Base-by-base conservation (phyloP, 2,797 vertebrate species). In the Molothrus ater region DNA sequence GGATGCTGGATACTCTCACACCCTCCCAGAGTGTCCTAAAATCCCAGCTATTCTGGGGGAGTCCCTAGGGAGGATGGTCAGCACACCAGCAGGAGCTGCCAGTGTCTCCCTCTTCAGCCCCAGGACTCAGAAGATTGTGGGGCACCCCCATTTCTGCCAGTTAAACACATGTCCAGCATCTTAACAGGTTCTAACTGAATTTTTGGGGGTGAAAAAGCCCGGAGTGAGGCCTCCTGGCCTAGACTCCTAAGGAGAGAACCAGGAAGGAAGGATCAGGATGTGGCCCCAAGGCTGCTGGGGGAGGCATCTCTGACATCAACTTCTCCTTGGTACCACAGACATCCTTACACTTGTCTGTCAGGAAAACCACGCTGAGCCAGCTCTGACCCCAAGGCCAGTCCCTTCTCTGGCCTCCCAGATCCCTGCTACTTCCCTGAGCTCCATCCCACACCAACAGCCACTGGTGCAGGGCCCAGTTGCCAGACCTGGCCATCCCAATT, bases 141-240 rank as follows among this genome's bases (percentile, higher is more conserved):
- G 25, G 16, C 34, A 24, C 9, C 29, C 38, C 42, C 9, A 3
- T 69, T 59, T 57, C 51, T 63, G 61, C 60, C 22, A 42, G 21
- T 51, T 47, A 32, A 72, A 76, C 24, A 8, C 2, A n/a, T 43
- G 50, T 26, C 25, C 72, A 70, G 32, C 34, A n/a, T 2, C 34
- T 43, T 0, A 0, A 7, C 12, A 11, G 10, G 8, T 56, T 72
- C 24, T 2, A 56, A 4, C 19, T 26, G 25, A 43, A 8, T 4
- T 59, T 90, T 51, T 6, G 21, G 25, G 9, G 7, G 9, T 68
- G 22, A 12, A 65, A 51, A 72, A 79, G 7, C 36, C n/a, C 43
- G 19, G 31, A 50, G 15, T 0, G 1, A 54, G 60, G 47, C n/a
- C 19, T 42, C 18, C 60, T 40, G 38, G 43, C 21, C 29, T 14